Base-by-base conservation (phyloP, 2,888 invertebrate genomes). In the Caenorhabditis doughertyi region DNA sequence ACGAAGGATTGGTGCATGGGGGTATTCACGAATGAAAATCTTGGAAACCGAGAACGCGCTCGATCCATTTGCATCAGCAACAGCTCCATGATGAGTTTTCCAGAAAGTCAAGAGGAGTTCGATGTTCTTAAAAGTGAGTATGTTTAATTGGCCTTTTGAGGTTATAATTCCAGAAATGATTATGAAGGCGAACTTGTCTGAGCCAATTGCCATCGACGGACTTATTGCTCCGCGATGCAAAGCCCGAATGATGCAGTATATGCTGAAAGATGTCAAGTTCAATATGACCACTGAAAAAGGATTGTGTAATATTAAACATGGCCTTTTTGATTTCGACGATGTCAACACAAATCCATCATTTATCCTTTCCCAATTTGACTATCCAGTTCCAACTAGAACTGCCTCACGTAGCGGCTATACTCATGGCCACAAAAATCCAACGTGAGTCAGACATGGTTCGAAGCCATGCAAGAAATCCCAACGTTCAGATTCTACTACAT, bases 21-120 rank as follows among this genome's bases (percentile, higher is more conserved):
- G 18, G 44, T 47, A 2, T 16, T 23, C 25, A 13, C 3, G 8
- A 1, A 23, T 4, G 35, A 39, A 3, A 21, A 35, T 21, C 13
- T 35, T 4, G 21, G 23, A 3, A 42, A 53, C 7, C 55, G 44
- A 7, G 68, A 70, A 3, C 4, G 16, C 3, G 70, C 70, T 29
- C 21, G 56, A 1, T 21, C 32, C 0, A 1, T 32, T 0, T 70
- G 70, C 21, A 1, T 23, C 3, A 13, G 1, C 49, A 2, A 47
- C 9, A 29, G 49, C 32, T 16, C 42, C 11, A 16, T 23, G 1
- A 11, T 70, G 32, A 70, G 21, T 16, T 5, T 70, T 9, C 70
- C 70, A 5, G 56, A 56, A n/a, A 58, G 32, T 4, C 2, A 8
- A 32, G 29, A 70, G 7, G 70, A 70, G 32, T n/a, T 18, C 13